Evolutionary conservation across 2,888 invertebrate genomes (phyloP), one percentile per base, ranked within the genome.

Genomic region (Orchestes rusci): DNA sequence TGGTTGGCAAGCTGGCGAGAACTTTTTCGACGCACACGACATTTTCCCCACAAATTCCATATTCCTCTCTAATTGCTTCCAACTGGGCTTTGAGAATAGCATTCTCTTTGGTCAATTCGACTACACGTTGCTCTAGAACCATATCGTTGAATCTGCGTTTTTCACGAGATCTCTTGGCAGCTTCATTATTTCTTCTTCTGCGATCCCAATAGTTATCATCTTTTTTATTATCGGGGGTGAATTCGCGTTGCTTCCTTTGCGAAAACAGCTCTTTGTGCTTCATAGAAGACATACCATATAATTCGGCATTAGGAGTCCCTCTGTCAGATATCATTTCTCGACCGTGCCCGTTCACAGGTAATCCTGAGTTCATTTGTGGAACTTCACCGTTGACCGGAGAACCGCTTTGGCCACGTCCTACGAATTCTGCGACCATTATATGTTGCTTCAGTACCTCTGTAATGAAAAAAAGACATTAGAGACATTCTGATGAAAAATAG

Each of bases 201-300:
- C 95, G 80, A 68, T 95, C 94, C 97, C 97, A 96, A 70, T 96
- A 96, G 62, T 88, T 90, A 60, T 94, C 92, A 63, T 96, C 95
- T 66, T 96, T 96, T 67, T 93, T 93, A 70, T 81, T 89, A 66
- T 95, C 95, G 0, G 95, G 95, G 52, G 94, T 95, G 69, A 96
- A 95, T 67, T 95, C 94, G 10, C 96, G 76, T 64, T 94, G 94
- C 65, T 95, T 95, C 59, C 94, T 79, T 61, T 89, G 87, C 1
- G 87, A 86, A 69, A 90, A 88, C 60, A 89, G 75, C 54, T 90
- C 90, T 63, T 90, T 90, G 55, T 85, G 79, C 58, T 83, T 79
- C 48, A 71, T 67, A 2, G 66, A 61, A 19, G 30, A 18, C 37
- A 43, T 43, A 54, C 74, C 77, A 66, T 72, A 82, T 40, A 45